Evolutionary conservation across 2,888 invertebrate species (phyloP), one percentile per base, ranked within the genome.

Genomic region (Apodemia duryi): DNA sequence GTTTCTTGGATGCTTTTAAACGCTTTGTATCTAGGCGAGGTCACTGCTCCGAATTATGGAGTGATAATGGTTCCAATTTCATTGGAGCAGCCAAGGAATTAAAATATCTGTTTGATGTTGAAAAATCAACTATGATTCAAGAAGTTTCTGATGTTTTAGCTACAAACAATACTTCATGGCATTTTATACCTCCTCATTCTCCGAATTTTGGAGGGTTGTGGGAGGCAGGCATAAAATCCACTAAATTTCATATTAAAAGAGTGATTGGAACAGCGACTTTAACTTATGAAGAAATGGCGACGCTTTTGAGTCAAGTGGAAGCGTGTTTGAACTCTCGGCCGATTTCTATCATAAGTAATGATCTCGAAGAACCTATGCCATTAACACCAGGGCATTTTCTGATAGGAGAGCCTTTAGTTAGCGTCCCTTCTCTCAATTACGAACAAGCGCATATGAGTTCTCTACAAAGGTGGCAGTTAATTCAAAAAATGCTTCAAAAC

Each of bases 301-400:
- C 51, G 21, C 51, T 51, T 51, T 7, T 51, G 7, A 51, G 21
- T 51, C 51, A 51, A 51, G 51, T 51, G 21, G 21, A 51, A 29
- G 54, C 54, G 54, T 54, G 29, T 54, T 54, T 54, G 29, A 54
- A 54, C 13, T 54, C 54, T 32, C 29, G 54, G 11, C 54, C 54
- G 11, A 54, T 54, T 54, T 54, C 28, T 54, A 11, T 54, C 11
- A 21, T 49, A 51, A 51, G 21, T 13, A 21, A 51, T 51, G 49
- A 51, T 51, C 21, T 21, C 6, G 6, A 51, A 21, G 49, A 51
- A 21, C 49, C 49, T 51, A 21, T 51, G 49, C 49, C 21, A n/a
- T 49, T 49, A 51, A 51, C 49, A 51, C 21, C 49, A 5, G 49
- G 49, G 2, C 49, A 51, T 51, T 21, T 51, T 51, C 29, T 54